Percentiles rank a stretch among this genome's conserved stretches.
Conservation (phyloP, 2,113 vertebrate genomes). For the Scortum barcoo region DNA sequence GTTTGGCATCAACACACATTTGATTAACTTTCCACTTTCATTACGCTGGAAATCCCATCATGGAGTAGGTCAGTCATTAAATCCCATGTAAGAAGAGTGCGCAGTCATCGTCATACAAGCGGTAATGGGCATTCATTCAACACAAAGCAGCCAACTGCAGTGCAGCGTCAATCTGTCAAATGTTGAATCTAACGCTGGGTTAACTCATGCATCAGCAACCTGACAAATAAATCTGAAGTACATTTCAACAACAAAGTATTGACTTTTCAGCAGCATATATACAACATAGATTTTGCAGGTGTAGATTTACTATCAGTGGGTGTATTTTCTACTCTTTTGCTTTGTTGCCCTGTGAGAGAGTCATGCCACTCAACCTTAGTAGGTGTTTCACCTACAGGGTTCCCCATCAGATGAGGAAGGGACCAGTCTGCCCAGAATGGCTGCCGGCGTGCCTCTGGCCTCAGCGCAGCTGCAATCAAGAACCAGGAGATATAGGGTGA, state of each 20-base stretch:
- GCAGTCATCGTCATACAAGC: slow-evolving; percentile 23
- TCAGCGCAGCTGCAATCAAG: slow-evolving; percentile 75
- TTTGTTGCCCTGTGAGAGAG: slow-evolving; percentile 60
- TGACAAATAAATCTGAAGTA: slow-evolving; percentile 21
- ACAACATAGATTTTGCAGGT: slow-evolving; percentile 17
- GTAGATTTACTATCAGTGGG: slow-evolving; percentile 18
- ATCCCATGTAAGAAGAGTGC: background rate
- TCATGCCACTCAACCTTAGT: slow-evolving; percentile 70
- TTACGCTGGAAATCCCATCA: slow-evolving; percentile 32
- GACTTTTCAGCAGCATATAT: slow-evolving; percentile 14
- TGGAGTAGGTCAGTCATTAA: slow-evolving; percentile 22
- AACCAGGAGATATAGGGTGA: slow-evolving; percentile 72
- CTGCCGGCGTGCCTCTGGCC: slow-evolving; percentile 59
- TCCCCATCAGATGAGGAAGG: slow-evolving; percentile 73
- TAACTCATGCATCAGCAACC: slow-evolving; percentile 48
- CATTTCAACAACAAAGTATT: slow-evolving; percentile 8
- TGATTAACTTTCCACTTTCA: background rate
- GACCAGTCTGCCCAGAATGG: slow-evolving; percentile 60
- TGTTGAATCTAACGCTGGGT: slow-evolving; percentile 45
- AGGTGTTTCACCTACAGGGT: slow-evolving; percentile 79
- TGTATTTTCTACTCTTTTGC: slow-evolving; percentile 55
- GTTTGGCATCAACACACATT: background rate
- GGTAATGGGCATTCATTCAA: slow-evolving; percentile 43
- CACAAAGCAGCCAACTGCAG: slow-evolving; percentile 52
- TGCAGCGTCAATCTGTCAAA: slow-evolving; percentile 46